Evolutionary conservation across 2,113 vertebrate genomes (phyloP).

Genomic region (Dolichallabes microphthalmus): DNA sequence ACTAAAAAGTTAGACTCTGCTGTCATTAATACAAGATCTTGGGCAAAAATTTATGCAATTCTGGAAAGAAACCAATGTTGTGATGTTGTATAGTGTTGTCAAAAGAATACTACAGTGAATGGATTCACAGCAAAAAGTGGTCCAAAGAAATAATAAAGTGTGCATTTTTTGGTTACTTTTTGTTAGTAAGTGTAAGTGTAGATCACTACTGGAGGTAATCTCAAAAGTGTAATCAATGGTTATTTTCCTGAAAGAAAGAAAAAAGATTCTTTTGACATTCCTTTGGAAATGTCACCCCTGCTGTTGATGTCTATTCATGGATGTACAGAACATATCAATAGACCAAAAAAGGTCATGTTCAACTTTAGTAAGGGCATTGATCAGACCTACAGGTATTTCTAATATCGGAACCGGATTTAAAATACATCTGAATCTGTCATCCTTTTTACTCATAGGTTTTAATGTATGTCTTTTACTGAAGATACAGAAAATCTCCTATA

Average conservation of each 20-base stretch:
- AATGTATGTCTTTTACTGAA: background rate
- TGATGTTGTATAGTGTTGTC: no score
- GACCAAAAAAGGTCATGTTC: background rate
- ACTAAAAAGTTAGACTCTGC: no score
- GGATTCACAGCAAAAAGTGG: no score
- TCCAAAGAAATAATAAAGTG: no score
- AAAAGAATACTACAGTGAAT: no score
- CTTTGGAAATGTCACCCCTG: slow-evolving; percentile 11
- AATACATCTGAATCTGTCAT: slow-evolving; percentile 1
- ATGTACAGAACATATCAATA: background rate
- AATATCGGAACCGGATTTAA: background rate
- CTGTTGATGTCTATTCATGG: background rate
- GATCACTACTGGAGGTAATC: background rate
- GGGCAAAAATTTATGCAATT: no score
- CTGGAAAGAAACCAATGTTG: no score
- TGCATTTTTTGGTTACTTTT: no score
- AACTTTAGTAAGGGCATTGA: background rate
- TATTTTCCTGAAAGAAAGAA: background rate
- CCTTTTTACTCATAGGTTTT: background rate
- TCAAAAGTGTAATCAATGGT: background rate
- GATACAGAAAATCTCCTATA: background rate
- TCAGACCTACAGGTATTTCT: background rate
- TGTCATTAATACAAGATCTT: no score
- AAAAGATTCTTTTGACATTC: background rate
- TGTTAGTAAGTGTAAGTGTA: background rate